These are phyloP conservation scores for Mormyrus lacerda DNA, from an alignment of 2,113 vertebrate genomes.

Conservation along the genomic window DNA sequence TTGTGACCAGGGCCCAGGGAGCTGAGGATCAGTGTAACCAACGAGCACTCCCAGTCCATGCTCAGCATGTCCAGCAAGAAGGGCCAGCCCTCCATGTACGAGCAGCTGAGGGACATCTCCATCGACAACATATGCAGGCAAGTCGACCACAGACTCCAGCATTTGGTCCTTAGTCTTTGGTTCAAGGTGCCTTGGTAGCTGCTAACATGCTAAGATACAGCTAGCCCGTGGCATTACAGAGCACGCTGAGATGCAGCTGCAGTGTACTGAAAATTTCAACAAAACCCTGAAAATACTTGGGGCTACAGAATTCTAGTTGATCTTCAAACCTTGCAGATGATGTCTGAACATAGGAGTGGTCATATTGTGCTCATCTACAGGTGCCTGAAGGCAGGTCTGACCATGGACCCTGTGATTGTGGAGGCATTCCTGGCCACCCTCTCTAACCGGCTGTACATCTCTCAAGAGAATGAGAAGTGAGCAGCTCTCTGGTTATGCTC, in stretches of 20 bases:
- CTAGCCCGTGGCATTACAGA: too few species aligned
- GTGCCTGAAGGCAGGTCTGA: conserved; percentile 85
- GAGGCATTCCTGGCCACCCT: conserved; percentile 92
- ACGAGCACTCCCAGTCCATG: conserved; percentile 81
- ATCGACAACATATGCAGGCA: conserved; percentile 97
- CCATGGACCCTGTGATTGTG: conserved; percentile 82
- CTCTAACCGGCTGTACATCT: conserved; percentile 96
- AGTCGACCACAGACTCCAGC: neutral
- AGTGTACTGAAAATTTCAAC: neutral
- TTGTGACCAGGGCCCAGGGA: conserved; percentile 67
- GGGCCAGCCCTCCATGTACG: conserved; percentile 89
- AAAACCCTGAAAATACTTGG: neutral
- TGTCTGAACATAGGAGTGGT: neutral
- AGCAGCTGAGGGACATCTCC: conserved; percentile 90
- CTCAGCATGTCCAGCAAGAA: conserved; percentile 74
- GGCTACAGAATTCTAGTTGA: neutral
- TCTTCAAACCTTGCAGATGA: neutral
- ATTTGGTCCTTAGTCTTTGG: neutral
- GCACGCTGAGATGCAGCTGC: neutral
- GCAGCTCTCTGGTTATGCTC: conserved; percentile 22
- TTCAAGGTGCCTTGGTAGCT: neutral
- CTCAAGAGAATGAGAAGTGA: conserved; percentile 94
- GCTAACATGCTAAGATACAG: too few species aligned
- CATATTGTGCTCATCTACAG: conserved; percentile 44
- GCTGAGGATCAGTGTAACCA: conserved; percentile 90